A percentile compares a stretch with the other conserved stretches of the same genome.
phyloP scores from a whole-genome alignment of 2,113 vertebrate genomes.

The Muntiacus muntjak region DNA sequence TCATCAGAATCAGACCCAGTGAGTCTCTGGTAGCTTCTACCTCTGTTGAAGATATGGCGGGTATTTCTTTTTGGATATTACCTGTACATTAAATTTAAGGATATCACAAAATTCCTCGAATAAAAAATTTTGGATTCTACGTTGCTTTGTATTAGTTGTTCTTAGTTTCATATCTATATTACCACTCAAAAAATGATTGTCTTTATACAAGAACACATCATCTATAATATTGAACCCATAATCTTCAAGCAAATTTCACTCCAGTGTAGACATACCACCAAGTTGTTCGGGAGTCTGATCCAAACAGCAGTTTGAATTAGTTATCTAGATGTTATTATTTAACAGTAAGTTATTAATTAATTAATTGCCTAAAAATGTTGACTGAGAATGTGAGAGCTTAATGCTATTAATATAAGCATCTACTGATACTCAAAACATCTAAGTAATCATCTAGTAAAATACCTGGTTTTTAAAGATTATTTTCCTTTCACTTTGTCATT shows the following conservation, averaged over 20 bases:
- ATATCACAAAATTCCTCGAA: neutral
- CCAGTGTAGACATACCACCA: neutral
- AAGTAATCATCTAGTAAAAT: neutral
- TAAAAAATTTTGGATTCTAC: neutral
- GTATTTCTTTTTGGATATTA: neutral
- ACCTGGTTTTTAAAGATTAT: neutral
- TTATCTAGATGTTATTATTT: neutral
- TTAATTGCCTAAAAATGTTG: neutral
- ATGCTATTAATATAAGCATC: neutral
- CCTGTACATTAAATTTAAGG: neutral
- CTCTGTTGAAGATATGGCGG: neutral
- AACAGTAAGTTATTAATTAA: neutral
- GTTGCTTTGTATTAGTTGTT: neutral
- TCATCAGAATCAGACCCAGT: neutral
- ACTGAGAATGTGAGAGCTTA: neutral
- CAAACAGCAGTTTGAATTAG: neutral
- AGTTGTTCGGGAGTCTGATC: neutral
- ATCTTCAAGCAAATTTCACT: neutral
- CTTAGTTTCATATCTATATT: neutral
- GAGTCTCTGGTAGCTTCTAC: neutral
- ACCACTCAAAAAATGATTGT: neutral
- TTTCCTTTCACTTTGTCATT: neutral
- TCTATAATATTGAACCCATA: neutral
- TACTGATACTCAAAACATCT: neutral
- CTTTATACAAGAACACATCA: neutral